A percentile compares a stretch with the other conserved stretches of the same genome.
These are phyloP conservation scores for Cecropterus lyciades DNA, from an alignment of 1,140 invertebrate species.

Conservation along the genomic window DNA sequence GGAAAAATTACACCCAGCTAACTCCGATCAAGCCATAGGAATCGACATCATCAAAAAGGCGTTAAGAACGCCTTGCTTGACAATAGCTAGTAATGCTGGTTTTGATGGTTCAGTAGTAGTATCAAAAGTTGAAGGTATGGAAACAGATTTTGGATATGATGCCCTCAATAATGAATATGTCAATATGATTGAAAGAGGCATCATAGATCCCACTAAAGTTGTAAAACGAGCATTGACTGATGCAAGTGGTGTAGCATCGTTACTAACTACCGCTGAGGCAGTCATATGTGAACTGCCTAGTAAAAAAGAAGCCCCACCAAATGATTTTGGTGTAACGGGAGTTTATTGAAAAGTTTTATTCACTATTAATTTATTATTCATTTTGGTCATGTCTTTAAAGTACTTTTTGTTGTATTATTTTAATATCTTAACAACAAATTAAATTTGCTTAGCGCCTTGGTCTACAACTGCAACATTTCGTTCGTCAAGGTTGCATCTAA, in stretches of 20 bases:
- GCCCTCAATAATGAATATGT: constrained; percentile 97
- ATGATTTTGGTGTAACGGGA: constrained; percentile 22
- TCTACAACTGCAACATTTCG: no score
- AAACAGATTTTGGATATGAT: constrained; percentile 96
- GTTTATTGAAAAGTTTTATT: constrained; percentile 14
- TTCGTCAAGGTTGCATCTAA: no score
- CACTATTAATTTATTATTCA: no score
- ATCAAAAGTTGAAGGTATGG: constrained; percentile 93
- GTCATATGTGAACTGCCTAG: constrained; percentile 96
- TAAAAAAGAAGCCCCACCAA: constrained; percentile 16
- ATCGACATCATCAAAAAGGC: constrained; percentile 97
- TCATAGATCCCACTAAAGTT: constrained; percentile 99
- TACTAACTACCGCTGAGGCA: constrained; percentile 98
- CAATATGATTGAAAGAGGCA: constrained; percentile 98
- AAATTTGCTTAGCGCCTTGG: no score
- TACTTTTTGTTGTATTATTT: no score
- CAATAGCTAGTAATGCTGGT: constrained; percentile 98
- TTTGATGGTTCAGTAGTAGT: constrained; percentile 98
- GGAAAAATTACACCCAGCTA: constrained; percentile 88
- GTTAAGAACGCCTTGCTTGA: constrained; percentile 96
- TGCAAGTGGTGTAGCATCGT: constrained; percentile 98
- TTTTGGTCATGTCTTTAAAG: no score
- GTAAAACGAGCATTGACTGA: constrained; percentile 98
- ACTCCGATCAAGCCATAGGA: constrained; percentile 94
- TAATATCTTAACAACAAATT: no score